These are phyloP conservation scores for Bradypodion ventrale DNA, from an alignment of 2,797 vertebrate species.

Conservation along the genomic window DNA sequence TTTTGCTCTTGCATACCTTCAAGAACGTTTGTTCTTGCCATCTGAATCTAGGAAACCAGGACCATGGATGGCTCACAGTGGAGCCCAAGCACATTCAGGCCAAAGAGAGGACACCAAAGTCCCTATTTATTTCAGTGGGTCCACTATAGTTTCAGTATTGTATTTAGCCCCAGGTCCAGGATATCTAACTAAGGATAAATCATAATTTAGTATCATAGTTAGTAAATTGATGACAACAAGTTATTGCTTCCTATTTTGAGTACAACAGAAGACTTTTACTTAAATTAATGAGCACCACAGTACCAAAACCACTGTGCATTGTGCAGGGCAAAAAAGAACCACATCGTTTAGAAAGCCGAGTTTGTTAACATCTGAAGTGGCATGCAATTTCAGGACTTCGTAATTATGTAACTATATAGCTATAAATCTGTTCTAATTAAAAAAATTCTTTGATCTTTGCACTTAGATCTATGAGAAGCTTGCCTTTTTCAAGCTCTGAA, in stretches of 20 bases:
- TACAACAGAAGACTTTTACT: background rate
- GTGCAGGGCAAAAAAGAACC: background rate
- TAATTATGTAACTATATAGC: background rate
- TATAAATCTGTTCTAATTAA: background rate
- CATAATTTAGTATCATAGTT: no score
- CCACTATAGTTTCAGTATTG: no score
- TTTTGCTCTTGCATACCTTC: no score
- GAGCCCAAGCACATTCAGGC: no score
- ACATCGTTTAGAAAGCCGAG: background rate
- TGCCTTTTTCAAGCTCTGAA: background rate
- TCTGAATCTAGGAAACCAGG: no score
- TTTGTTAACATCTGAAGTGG: background rate
- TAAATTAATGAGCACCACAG: background rate
- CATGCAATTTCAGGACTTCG: background rate
- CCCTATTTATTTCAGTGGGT: no score
- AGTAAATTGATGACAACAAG: background rate
- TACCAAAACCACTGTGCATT: background rate
- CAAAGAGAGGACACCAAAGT: no score
- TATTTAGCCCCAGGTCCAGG: no score
- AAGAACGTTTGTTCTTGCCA: no score
- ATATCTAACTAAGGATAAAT: no score
- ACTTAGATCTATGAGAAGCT: background rate
- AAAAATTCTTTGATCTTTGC: background rate
- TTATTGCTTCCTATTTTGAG: background rate
- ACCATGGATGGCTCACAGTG: no score